These are phyloP conservation scores for Petrophora chlorosata DNA, from an alignment of 2,888 invertebrate genomes.

Conservation along the genomic window DNA sequence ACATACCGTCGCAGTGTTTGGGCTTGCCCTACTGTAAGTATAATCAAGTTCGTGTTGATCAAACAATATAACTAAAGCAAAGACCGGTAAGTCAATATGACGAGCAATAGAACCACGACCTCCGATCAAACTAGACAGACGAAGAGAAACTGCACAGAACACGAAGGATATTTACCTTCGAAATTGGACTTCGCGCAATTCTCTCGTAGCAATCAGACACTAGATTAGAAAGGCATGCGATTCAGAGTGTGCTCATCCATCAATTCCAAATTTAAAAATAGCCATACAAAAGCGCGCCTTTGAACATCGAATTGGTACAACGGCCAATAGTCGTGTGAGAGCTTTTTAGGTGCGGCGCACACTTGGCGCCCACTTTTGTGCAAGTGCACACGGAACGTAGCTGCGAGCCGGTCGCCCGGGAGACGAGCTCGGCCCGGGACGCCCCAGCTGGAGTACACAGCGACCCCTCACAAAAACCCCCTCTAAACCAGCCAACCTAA, in stretches of 20 bases:
- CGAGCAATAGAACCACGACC: not conserved
- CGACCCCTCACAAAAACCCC: conserved; percentile 52
- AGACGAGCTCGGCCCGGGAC: conserved; percentile 74
- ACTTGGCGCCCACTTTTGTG: conserved; percentile 57
- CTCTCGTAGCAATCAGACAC: conserved; percentile 29
- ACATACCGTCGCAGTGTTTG: no score
- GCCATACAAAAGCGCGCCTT: conserved; percentile 32
- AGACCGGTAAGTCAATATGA: not conserved
- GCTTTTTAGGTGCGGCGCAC: conserved; percentile 52
- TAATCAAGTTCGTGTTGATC: no score
- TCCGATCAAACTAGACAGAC: conserved; percentile 1
- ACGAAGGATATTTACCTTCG: conserved; percentile 8
- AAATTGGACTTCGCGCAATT: conserved; percentile 18
- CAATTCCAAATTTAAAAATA: conserved; percentile 35
- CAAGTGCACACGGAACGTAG: conserved; percentile 61
- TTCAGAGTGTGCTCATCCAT: conserved; percentile 35
- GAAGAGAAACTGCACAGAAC: not conserved
- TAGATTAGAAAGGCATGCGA: conserved; percentile 13
- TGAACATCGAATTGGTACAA: conserved; percentile 48
- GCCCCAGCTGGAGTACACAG: conserved; percentile 55
- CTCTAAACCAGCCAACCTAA: conserved; percentile 34
- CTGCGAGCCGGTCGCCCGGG: conserved; percentile 63
- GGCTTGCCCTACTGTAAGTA: no score
- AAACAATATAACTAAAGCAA: not conserved
- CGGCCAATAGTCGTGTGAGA: conserved; percentile 44